Base-by-base conservation (phyloP, 2,888 invertebrate genomes). In the Ophonus ardosiacus region DNA sequence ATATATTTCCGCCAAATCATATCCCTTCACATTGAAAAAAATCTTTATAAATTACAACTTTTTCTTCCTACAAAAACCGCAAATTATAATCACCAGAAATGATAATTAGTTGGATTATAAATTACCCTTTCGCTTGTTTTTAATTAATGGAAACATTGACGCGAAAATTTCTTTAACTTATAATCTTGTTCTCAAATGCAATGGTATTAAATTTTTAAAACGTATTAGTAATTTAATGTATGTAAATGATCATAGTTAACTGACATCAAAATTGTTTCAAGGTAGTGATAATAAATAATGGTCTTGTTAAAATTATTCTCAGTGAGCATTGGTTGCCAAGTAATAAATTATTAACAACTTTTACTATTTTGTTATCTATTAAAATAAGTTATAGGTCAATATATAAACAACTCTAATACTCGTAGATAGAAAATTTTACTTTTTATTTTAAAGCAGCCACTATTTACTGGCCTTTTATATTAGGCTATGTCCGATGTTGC, bases 211-310 rank as follows among this genome's bases (percentile, higher is more conserved):
- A 18, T 43, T 51, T 51, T 76, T 51, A 40, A 18, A 18, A 21
- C 18, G 1, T 21, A 76, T 76, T 76, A 21, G 24, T 17, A 8
- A 18, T 7, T 71, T 17, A 51, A 76, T 76, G 71, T 43, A 76
- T 51, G 68, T 24, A 68, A 68, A 76, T 68, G 21, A 63, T 63
- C 21, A 13, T 56, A 51, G 15, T 76, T 76, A 76, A 56, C 57
- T 78, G 78, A 78, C 56, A 59, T 57, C 78, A 59, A 78, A 78
- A 78, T 59, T 59, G 31, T 24, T 8, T 24, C 57, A 78, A 78
- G 78, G 78, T 59, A 7, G 24, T 43, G 51, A 31, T 51, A 10
- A 43, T 74, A n/a, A 38, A 68, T 68, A 68, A 68, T 68, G 31
- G 13, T 38, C 21, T 24, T 8, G 6, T 31, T 38, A 63, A 63